A percentile compares a stretch with the other conserved stretches of the same genome.
Conservation (phyloP, 2,113 vertebrate species). For the Ploceus nigricollis region DNA sequence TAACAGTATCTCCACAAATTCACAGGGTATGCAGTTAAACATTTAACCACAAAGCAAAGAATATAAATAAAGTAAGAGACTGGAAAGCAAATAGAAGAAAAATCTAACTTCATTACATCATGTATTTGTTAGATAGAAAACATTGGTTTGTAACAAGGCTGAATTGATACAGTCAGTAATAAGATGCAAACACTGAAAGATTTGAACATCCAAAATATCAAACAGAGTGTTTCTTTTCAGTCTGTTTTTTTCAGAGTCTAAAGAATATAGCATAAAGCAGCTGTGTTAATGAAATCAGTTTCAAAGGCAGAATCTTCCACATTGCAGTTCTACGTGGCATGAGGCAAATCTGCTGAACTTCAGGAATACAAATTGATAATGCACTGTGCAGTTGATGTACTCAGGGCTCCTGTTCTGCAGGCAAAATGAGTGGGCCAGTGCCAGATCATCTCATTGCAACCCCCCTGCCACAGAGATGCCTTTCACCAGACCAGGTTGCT, state of each 20-base stretch:
- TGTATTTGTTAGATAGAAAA: not conserved
- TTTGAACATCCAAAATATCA: conserved; percentile 33
- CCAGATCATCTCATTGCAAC: not conserved
- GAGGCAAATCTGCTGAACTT: not conserved
- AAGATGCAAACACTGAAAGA: not conserved
- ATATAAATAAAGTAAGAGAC: not conserved
- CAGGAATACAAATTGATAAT: not conserved
- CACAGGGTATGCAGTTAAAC: not conserved
- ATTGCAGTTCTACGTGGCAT: accelerated
- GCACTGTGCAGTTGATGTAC: accelerated
- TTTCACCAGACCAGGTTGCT: not conserved
- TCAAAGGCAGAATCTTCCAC: not conserved
- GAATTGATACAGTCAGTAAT: conserved; percentile 25
- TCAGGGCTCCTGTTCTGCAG: not conserved
- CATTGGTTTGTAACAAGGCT: not conserved
- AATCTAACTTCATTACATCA: not conserved
- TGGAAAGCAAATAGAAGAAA: conserved; percentile 4
- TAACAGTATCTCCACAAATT: not conserved
- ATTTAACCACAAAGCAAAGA: not conserved
- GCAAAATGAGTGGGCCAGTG: accelerated
- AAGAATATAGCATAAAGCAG: not conserved
- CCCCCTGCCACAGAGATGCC: not conserved
- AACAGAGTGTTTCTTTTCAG: conserved; percentile 15
- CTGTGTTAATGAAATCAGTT: conserved; percentile 10
- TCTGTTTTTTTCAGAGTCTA: not conserved